Evolutionary conservation across 2,888 invertebrate genomes (phyloP).

Genomic region (Magallana nippona): DNA sequence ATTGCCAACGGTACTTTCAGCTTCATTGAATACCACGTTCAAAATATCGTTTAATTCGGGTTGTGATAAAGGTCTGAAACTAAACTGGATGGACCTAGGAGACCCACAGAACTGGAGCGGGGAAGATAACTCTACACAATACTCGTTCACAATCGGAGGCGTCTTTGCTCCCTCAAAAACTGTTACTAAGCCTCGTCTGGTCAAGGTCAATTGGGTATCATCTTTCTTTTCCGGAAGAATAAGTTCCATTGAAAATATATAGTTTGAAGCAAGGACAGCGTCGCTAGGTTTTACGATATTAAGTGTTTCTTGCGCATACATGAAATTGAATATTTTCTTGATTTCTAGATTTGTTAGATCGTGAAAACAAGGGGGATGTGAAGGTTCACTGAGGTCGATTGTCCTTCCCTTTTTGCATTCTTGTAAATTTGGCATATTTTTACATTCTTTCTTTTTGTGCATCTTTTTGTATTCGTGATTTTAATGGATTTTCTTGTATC

Average conservation of each 20-base stretch:
- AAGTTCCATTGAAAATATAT: constrained; percentile 59
- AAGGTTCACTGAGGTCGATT: constrained; percentile 41
- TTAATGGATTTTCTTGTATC: too few species aligned
- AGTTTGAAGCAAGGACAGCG: constrained; percentile 50
- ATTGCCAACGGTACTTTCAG: constrained; percentile 51
- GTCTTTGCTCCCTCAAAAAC: constrained; percentile 64
- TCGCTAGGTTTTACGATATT: constrained; percentile 46
- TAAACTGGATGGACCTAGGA: constrained; percentile 55
- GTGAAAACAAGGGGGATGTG: constrained; percentile 46
- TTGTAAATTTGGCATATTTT: too few species aligned
- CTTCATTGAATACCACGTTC: constrained; percentile 34
- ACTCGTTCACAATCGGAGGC: constrained; percentile 65
- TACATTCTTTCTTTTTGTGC: too few species aligned
- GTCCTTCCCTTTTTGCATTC: not conserved
- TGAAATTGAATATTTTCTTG: constrained; percentile 48
- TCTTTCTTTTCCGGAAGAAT: constrained; percentile 61
- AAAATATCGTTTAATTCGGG: constrained; percentile 52
- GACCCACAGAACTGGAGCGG: constrained; percentile 55
- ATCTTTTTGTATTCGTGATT: too few species aligned
- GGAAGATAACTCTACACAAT: constrained; percentile 64
- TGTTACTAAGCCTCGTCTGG: constrained; percentile 62
- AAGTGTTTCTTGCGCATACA: constrained; percentile 44
- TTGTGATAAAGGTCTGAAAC: constrained; percentile 57
- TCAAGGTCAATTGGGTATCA: constrained; percentile 50
- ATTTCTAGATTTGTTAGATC: constrained; percentile 50